phyloP scores from a whole-genome alignment of 1,140 invertebrate species.

The Scaptodrosophila lebanonensis region DNA sequence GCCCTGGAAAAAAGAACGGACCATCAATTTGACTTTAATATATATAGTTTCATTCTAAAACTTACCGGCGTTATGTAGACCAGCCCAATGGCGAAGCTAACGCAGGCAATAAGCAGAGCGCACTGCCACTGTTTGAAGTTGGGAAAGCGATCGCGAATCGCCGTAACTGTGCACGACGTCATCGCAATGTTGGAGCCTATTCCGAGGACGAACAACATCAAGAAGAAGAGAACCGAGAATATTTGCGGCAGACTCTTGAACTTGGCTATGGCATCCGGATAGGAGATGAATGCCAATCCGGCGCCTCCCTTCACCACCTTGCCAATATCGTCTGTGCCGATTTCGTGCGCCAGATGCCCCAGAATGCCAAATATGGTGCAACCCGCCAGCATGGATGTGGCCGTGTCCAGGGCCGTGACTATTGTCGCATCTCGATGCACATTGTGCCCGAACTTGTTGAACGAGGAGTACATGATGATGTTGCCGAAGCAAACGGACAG shows the following conservation, averaged over 20 bases:
- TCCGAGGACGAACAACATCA: conserved; percentile 90
- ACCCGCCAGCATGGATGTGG: conserved; percentile 90
- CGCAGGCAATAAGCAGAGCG: conserved; percentile 78
- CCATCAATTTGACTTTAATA: neutral
- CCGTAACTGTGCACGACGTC: conserved; percentile 82
- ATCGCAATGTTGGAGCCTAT: conserved; percentile 86
- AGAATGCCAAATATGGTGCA: conserved; percentile 92
- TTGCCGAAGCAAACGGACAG: conserved; percentile 89
- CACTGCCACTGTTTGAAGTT: conserved; percentile 80
- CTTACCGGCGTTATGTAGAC: conserved; percentile 87
- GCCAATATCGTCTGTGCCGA: conserved; percentile 79
- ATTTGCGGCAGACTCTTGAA: conserved; percentile 87
- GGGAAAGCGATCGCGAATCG: conserved; percentile 85
- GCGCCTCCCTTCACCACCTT: conserved; percentile 82
- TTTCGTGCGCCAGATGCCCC: conserved; percentile 84
- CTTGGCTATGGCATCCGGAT: conserved; percentile 92
- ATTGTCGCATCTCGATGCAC: conserved; percentile 88
- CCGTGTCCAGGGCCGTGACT: conserved; percentile 86
- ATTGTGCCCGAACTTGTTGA: conserved; percentile 89
- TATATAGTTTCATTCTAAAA: neutral
- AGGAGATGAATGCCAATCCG: conserved; percentile 90
- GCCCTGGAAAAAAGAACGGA: conserved; percentile 79
- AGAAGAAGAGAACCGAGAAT: conserved; percentile 93
- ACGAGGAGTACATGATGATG: conserved; percentile 89
- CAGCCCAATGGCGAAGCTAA: conserved; percentile 83